Evolutionary conservation across 2,113 vertebrate genomes (phyloP), one percentile per base, ranked within the genome.

Genomic region (Pachyramphus minor): DNA sequence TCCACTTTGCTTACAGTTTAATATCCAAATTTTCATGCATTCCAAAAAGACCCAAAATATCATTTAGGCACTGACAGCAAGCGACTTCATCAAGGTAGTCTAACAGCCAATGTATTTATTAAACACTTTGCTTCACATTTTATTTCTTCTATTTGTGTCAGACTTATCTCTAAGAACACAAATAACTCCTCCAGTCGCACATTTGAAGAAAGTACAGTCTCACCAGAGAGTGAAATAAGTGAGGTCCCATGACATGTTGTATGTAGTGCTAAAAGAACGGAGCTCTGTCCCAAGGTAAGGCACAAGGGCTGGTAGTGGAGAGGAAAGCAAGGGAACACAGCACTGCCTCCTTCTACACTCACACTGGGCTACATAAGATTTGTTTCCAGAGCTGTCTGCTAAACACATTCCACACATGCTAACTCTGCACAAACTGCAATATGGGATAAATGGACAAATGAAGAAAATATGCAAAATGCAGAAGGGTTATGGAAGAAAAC

Each of bases 291-390:
- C 3, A 1, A 90, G 84, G 47, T 13, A 50, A 63, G n/a, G 62
- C 66, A 75, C 1, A 9, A 66, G 73, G 45, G 33, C 47, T 66
- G 66, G 44, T 1, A 49, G 49, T 1, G 3, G 53, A 41, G 41
- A 71, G 41, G 30, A 87, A 82, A 60, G 62, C 39, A 49, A 72
- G 33, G 72, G 62, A 64, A 79, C 12, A 7, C 1, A 5, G 53
- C 81, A 55, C 30, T 37, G 31, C 14, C 19, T 24, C 53, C 37
- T 47, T 47, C 44, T 49, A 60, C 28, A 49, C 41, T 35, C 1
- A 0, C 74, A 53, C n/a, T 1, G 0, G 1, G 3, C 66, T 66
- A 80, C 47, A 50, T 14, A 31, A 15, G 25, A 33, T 23, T 58
- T 55, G 42, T n/a, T 87, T 85, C 33, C 75, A 90, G 64, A 66